These are phyloP conservation scores for Glaucomys volans DNA, from an alignment of 2,113 vertebrate genomes.

Conservation along the genomic window DNA sequence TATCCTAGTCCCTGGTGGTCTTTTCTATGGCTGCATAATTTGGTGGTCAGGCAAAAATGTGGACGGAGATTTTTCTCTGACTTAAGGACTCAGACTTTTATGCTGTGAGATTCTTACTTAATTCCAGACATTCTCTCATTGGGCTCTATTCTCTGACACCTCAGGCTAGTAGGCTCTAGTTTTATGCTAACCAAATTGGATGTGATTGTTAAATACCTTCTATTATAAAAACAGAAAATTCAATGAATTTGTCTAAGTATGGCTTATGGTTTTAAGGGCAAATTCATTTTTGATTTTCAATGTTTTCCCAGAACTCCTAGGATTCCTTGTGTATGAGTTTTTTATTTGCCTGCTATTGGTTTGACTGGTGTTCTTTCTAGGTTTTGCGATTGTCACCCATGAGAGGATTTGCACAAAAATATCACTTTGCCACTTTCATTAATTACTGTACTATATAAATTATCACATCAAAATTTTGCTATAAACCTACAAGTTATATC, in stretches of 20 bases:
- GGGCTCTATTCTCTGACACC: background rate
- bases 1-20: background rate
- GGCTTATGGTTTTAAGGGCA: background rate
- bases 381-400: background rate
- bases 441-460: background rate
- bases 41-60: background rate
- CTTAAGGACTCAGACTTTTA: background rate
- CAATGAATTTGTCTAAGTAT: background rate
- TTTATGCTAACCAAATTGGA: background rate
- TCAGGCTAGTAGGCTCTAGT: background rate
- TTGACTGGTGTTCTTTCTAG: background rate
- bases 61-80: background rate
- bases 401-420: background rate
- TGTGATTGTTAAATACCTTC: background rate
- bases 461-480: background rate
- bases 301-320: background rate
- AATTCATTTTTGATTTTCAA: background rate
- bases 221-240: background rate
- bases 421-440: background rate
- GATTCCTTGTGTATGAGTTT: background rate
- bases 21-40: background rate
- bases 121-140: background rate
- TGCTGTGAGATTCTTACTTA: background rate
- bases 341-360: background rate
- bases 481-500: background rate